phyloP scores from a whole-genome alignment of 2,797 vertebrate species.

The Bradypodion pumilum region DNA sequence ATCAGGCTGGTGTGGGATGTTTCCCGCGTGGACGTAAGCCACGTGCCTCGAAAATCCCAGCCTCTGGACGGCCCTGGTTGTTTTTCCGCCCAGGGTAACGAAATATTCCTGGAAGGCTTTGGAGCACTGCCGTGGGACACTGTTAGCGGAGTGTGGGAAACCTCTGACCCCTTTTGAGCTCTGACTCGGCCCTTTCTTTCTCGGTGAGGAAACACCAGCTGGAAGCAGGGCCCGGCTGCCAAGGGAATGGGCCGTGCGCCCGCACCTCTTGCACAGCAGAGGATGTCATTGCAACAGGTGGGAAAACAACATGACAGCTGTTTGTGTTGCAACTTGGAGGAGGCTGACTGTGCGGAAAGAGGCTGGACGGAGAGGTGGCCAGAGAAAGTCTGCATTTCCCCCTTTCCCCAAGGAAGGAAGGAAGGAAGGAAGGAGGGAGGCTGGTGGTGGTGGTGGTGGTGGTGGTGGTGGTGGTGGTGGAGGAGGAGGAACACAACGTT shows the following conservation, averaged over 20 bases:
- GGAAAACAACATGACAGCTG: conserved; percentile 27
- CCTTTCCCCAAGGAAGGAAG: neutral
- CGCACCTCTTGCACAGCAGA: conserved; percentile 26
- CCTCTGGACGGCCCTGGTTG: rapidly evolving
- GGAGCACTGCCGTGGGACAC: conserved; percentile 29
- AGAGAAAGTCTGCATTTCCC: no score
- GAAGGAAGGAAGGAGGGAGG: neutral
- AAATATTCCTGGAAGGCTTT: neutral
- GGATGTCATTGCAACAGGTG: conserved; percentile 15
- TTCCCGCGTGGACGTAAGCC: neutral
- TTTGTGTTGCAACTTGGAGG: conserved; percentile 33
- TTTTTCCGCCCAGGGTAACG: conserved; percentile 30
- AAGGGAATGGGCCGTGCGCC: neutral
- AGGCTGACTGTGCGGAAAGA: conserved; percentile 18
- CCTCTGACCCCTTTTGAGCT: conserved; percentile 5
- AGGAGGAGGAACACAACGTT: neutral
- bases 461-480: no score
- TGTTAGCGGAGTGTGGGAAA: conserved; percentile 33
- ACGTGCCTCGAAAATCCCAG: neutral
- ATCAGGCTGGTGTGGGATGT: neutral
- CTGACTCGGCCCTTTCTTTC: conserved; percentile 34
- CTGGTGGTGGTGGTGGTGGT: no score
- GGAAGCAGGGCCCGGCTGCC: neutral
- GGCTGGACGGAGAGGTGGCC: neutral
- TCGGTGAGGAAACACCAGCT: conserved; percentile 20